Percentiles rank a stretch among this genome's conserved stretches.
These are phyloP conservation scores for Centruroides sculpturatus DNA, from an alignment of 1,140 invertebrate genomes.

Conservation along the genomic window DNA sequence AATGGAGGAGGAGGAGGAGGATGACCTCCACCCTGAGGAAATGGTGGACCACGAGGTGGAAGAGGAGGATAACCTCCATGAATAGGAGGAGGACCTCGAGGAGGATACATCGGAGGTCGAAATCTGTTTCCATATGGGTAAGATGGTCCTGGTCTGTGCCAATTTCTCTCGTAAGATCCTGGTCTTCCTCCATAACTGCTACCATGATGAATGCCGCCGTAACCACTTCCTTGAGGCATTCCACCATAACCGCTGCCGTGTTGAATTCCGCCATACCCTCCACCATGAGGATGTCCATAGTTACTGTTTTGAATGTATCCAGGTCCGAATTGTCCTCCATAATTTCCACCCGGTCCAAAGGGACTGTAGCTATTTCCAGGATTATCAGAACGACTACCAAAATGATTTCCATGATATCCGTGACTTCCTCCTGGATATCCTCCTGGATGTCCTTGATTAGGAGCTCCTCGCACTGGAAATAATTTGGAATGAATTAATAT, in stretches of 20 bases:
- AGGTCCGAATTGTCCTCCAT: background rate
- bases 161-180: background rate
- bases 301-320: background rate
- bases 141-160: background rate
- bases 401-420: background rate
- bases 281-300: background rate
- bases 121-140: background rate
- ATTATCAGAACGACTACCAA: background rate
- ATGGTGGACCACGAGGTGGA: background rate
- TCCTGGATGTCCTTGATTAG: background rate
- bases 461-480: background rate
- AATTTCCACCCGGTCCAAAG: background rate
- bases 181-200: background rate
- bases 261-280: background rate
- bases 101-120: background rate
- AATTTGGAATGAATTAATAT: background rate
- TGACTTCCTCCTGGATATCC: background rate
- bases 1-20: slow-evolving; percentile 1
- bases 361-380: background rate
- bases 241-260: background rate
- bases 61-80: slow-evolving; percentile 3
- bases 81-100: background rate
- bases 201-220: background rate
- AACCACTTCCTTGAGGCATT: background rate
- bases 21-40: too few species aligned